These are phyloP conservation scores for Rhabditophanes sp. DNA, from an alignment of 2,888 invertebrate genomes.

Conservation along the genomic window DNA sequence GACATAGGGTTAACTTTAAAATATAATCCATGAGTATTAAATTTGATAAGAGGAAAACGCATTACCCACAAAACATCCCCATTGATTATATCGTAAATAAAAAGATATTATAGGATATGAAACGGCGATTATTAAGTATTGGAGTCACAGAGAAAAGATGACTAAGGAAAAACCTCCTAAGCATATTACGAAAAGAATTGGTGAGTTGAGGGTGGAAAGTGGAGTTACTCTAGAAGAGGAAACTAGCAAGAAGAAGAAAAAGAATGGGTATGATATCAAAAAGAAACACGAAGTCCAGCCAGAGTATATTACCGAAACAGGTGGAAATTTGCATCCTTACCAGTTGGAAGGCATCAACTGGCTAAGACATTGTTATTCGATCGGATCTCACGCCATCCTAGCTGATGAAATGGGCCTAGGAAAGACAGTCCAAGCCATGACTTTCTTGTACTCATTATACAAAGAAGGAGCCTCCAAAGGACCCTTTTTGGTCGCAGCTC, in stretches of 20 bases:
- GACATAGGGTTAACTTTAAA: too few relatives aligned
- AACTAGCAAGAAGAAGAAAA: neutral
- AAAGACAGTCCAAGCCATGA: constrained; percentile 96
- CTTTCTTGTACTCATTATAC: constrained; percentile 90
- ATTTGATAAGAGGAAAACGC: too few relatives aligned
- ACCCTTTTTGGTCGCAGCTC: constrained; percentile 59
- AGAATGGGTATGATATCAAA: constrained; percentile 51
- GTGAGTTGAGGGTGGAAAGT: constrained; percentile 22
- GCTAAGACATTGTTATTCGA: constrained; percentile 46
- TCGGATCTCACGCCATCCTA: constrained; percentile 87
- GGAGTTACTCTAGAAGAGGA: constrained; percentile 2
- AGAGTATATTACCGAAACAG: constrained; percentile 69
- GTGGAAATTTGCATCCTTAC: constrained; percentile 87
- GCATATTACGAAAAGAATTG: constrained; percentile 29
- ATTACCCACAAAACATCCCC: too few relatives aligned
- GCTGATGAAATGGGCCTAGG: constrained; percentile 93
- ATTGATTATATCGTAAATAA: too few relatives aligned
- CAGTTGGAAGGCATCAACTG: constrained; percentile 60
- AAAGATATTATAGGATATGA: constrained; percentile 55
- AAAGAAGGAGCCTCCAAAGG: constrained; percentile 79
- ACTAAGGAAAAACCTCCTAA: constrained; percentile 59
- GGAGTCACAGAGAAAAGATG: constrained; percentile 53
- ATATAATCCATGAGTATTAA: too few relatives aligned
- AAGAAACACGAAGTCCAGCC: constrained; percentile 90
- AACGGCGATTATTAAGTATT: constrained; percentile 72